These are phyloP conservation scores for Ascaphus truei DNA, from an alignment of 2,113 vertebrate species.

Conservation along the genomic window DNA sequence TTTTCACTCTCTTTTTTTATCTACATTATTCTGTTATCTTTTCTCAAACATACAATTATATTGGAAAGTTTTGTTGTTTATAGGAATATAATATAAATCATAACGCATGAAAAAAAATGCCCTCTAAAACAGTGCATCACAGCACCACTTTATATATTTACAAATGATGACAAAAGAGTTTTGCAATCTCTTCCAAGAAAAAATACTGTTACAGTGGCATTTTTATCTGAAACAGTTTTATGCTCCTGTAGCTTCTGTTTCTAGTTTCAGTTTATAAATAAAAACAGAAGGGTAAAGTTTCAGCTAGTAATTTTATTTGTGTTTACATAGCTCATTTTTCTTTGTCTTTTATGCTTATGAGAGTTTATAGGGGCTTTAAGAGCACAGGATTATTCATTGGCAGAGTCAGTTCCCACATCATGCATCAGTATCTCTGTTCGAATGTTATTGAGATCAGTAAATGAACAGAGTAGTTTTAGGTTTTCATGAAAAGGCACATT, in stretches of 20 bases:
- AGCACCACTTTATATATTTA: constrained; percentile 20
- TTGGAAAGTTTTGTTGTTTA: constrained; percentile 35
- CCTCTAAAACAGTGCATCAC: constrained; percentile 23
- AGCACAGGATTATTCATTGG: neutral
- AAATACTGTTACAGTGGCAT: neutral
- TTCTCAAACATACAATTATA: constrained; percentile 19
- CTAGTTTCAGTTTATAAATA: neutral
- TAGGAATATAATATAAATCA: constrained; percentile 34
- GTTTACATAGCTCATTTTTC: constrained; percentile 10
- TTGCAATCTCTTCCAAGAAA: neutral
- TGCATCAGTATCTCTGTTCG: neutral
- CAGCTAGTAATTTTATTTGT: constrained; percentile 9
- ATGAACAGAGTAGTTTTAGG: no score
- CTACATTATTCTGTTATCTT: constrained; percentile 23
- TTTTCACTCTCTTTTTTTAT: constrained; percentile 32
- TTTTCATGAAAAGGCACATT: no score
- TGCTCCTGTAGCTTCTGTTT: neutral
- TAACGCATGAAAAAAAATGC: constrained; percentile 3
- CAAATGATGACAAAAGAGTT: constrained; percentile 24
- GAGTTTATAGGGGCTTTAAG: neutral
- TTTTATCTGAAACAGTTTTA: neutral
- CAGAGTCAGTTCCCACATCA: no score
- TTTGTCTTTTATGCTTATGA: neutral
- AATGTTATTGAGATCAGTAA: neutral
- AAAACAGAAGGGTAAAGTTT: constrained; percentile 8